phyloP scores from a whole-genome alignment of 2,113 vertebrate genomes.

The Crotalus tigris region DNA sequence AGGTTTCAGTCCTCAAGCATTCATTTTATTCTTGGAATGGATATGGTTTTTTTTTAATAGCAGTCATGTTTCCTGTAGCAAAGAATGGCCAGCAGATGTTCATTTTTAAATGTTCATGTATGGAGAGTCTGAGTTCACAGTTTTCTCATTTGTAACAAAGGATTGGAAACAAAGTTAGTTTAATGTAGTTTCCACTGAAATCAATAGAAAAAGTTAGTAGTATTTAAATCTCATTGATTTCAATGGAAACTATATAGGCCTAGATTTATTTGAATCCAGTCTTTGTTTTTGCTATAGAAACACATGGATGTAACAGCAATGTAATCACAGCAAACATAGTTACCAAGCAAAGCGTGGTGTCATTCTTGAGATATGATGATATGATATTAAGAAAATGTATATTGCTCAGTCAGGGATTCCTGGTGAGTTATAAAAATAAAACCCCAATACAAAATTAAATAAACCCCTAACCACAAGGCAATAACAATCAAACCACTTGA shows the following conservation, averaged over 20 bases:
- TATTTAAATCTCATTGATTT: not conserved
- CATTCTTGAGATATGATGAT: not conserved
- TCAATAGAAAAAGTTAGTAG: not conserved
- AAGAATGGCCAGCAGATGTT: not conserved
- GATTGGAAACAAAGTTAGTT: not conserved
- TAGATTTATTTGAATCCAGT: not conserved
- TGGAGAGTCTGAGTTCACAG: not conserved
- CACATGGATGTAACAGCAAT: not conserved
- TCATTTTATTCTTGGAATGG: not conserved
- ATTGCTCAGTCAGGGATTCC: not conserved
- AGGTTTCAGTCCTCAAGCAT: conserved; percentile 26
- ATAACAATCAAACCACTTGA: not conserved
- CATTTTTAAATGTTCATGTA: not conserved
- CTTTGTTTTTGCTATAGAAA: not conserved
- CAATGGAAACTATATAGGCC: not conserved
- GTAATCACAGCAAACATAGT: not conserved
- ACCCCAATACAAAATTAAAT: not conserved
- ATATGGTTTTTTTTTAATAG: not conserved
- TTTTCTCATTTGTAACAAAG: not conserved
- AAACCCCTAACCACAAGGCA: not conserved
- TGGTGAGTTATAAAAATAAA: not conserved
- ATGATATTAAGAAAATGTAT: not conserved
- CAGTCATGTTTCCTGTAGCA: not conserved
- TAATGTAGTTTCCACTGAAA: not conserved
- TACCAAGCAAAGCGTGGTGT: not conserved